Evolutionary conservation across 1,140 invertebrate genomes (phyloP).

Genomic region (Drosophila punjabiensis): DNA sequence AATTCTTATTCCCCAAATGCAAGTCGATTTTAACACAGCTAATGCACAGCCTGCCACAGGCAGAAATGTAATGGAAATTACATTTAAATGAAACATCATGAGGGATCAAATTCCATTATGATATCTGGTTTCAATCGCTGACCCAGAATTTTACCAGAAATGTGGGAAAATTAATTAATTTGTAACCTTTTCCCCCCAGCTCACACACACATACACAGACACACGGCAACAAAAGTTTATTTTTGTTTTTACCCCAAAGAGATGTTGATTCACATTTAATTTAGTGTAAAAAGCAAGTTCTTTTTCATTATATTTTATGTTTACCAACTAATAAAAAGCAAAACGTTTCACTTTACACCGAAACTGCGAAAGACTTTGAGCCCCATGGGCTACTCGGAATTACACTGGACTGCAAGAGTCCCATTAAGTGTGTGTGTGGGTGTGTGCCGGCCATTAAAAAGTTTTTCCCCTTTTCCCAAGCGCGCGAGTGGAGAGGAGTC

Average conservation of each 20-base stretch:
- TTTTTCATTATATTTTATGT: slow-evolving; percentile 56
- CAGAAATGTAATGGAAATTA: neutral
- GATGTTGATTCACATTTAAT: slow-evolving; percentile 52
- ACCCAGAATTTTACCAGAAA: slow-evolving; percentile 1
- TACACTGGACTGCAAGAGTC: slow-evolving; percentile 45
- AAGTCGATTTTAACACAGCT: neutral
- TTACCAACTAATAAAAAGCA: slow-evolving; percentile 62
- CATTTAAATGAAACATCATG: slow-evolving; percentile 15
- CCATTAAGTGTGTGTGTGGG: slow-evolving; percentile 58
- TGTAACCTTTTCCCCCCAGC: neutral
- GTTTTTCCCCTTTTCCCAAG: slow-evolving; percentile 51
- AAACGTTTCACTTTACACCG: slow-evolving; percentile 56
- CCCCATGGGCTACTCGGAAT: slow-evolving; percentile 42
- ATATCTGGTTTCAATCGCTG: slow-evolving; percentile 2
- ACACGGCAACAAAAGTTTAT: slow-evolving; percentile 16
- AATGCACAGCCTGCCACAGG: neutral
- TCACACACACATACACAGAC: neutral
- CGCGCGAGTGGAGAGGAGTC: slow-evolving; percentile 4
- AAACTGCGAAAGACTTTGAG: slow-evolving; percentile 58
- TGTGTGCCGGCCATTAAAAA: slow-evolving; percentile 73
- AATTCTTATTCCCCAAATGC: slow-evolving; percentile 4
- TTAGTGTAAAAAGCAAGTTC: slow-evolving; percentile 46
- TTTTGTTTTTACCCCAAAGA: slow-evolving; percentile 32
- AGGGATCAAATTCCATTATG: slow-evolving; percentile 17
- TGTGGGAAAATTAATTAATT: slow-evolving; percentile 17